phyloP scores from a whole-genome alignment of 2,797 vertebrate species.

The Chelonia mydas region DNA sequence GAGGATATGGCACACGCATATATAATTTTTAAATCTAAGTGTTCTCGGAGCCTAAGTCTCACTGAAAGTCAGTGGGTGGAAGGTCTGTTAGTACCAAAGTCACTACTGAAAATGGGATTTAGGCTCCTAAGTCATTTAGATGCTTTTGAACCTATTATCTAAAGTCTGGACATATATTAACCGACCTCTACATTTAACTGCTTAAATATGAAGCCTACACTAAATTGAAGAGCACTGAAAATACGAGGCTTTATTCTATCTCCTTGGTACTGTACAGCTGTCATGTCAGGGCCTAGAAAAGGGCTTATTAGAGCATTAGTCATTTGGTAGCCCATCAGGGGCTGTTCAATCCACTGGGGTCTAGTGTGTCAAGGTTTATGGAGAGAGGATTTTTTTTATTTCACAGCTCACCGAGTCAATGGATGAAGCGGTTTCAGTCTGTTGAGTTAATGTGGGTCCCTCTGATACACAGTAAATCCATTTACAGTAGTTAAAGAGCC shows the following conservation, averaged over 20 bases:
- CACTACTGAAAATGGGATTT: not conserved
- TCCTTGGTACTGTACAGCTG: not conserved
- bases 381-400: conserved; percentile 56
- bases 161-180: not conserved
- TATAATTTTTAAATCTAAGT: not conserved
- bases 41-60: not conserved
- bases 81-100: not conserved
- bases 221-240: not conserved
- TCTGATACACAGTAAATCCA: not conserved
- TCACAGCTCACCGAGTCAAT: conserved; percentile 55
- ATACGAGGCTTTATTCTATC: not conserved
- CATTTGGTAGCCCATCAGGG: conserved; percentile 15
- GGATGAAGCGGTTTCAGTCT: conserved; percentile 56
- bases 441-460: conserved; percentile 55
- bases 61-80: not conserved
- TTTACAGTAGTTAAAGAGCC: conserved; percentile 14
- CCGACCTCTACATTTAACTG: not conserved
- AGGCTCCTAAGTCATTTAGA: not conserved
- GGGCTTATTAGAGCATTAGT: conserved; percentile 8
- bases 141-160: not conserved
- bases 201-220: not conserved
- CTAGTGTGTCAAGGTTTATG: not conserved
- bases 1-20: not conserved
- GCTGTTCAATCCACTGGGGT: not conserved
- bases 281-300: not conserved